Conservation (phyloP, 2,113 vertebrate species). For the Microcebus lehilahytsara region DNA sequence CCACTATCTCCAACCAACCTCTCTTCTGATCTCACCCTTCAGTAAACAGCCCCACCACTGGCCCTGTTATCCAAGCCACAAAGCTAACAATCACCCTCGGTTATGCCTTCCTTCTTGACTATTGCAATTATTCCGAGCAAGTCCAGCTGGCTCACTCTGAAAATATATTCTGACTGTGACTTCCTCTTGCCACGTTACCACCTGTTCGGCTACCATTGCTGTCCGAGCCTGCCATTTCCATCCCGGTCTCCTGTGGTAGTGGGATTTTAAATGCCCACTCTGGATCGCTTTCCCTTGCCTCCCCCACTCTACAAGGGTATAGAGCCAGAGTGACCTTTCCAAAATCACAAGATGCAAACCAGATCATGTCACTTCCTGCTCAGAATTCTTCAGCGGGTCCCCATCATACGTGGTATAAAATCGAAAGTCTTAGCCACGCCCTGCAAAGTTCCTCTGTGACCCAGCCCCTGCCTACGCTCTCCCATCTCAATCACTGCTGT, state of each 20-base stretch:
- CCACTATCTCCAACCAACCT: background rate
- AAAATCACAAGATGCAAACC: background rate
- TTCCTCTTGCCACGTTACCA: background rate
- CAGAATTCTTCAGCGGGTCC: background rate
- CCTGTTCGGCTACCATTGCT: no score
- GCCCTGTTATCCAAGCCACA: background rate
- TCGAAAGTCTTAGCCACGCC: background rate
- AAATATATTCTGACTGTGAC: background rate
- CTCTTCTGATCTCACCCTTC: background rate
- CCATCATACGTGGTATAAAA: background rate
- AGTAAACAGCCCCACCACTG: background rate
- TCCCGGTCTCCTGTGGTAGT: background rate
- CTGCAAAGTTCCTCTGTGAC: background rate
- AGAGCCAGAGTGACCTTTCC: background rate
- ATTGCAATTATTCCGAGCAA: background rate
- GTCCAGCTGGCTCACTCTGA: background rate
- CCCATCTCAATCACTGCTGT: background rate
- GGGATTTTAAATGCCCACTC: background rate
- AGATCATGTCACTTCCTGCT: background rate
- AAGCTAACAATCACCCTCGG: background rate
- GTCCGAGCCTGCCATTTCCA: accelerated
- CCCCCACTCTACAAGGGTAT: background rate
- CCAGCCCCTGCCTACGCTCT: background rate
- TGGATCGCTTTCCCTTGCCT: background rate
- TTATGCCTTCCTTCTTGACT: background rate